phyloP scores from a whole-genome alignment of 2,797 vertebrate genomes.

The Astyanax mexicanus region DNA sequence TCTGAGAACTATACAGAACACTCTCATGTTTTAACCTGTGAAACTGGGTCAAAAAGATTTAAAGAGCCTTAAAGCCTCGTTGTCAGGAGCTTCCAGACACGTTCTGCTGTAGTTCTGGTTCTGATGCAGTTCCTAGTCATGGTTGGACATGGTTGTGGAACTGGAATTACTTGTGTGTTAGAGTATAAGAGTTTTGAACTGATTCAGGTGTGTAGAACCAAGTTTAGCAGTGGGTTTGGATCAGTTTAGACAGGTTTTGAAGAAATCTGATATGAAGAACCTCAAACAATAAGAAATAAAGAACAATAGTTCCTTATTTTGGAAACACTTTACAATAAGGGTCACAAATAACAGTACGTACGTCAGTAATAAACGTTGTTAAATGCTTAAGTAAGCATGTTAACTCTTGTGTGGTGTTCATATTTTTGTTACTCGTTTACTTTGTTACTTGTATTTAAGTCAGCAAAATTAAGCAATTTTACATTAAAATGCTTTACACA shows the following conservation, averaged over 20 bases:
- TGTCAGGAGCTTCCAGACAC: neutral
- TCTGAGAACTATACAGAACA: conserved; percentile 8
- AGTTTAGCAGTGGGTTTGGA: neutral
- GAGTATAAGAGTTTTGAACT: neutral
- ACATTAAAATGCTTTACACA: too few species aligned
- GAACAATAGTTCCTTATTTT: neutral
- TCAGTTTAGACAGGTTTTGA: conserved; percentile 1
- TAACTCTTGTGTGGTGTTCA: too few species aligned
- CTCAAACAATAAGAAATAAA: neutral
- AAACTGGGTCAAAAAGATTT: too few species aligned
- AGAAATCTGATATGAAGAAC: neutral
- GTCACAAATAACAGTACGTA: too few species aligned
- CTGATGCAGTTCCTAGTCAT: neutral
- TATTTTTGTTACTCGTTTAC: too few species aligned
- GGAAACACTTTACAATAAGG: too few species aligned
- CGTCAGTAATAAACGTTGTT: too few species aligned
- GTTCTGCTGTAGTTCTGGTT: neutral
- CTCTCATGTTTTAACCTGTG: neutral
- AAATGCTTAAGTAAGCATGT: too few species aligned
- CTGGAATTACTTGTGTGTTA: neutral
- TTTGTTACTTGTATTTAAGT: too few species aligned
- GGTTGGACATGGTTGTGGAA: neutral
- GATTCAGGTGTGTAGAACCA: neutral
- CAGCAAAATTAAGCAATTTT: too few species aligned
- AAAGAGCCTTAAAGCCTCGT: too few species aligned